Evolutionary conservation across 2,888 invertebrate genomes (phyloP), one percentile per base, ranked within the genome.

Genomic region (Anarsia innoxiella): DNA sequence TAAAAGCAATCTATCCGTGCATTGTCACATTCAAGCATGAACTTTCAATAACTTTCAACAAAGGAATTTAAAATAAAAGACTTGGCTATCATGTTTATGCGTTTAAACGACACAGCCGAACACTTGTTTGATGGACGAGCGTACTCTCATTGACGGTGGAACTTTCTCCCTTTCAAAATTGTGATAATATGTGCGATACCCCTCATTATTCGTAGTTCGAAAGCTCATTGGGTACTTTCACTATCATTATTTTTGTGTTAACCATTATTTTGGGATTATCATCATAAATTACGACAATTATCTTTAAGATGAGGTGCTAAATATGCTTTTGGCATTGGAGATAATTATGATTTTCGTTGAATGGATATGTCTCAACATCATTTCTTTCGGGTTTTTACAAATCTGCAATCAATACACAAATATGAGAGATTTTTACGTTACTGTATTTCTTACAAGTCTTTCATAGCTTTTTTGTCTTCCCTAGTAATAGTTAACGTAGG

Each of bases 141-240:
- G 48, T 49, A 46, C 50, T 51, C 53, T 49, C 48, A 52, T 63
- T 56, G 56, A 55, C 50, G 54, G 56, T 48, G 45, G 49, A 49
- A 68, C 80, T 82, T 80, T 82, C 77, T 56, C 76, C 48, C 66
- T 68, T 63, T 71, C 70, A 67, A 73, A 70, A 59, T 59, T 65
- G 61, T 59, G 76, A 74, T 77, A 74, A 71, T 70, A 63, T 64
- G 72, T 73, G 67, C 65, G 57, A 66, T 78, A 77, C 72, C 66
- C 61, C 62, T 71, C 66, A 77, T 77, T 72, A 73, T 62, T 67
- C 57, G 60, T 49, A 48, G 61, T 73, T 71, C 58, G 60, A 65
- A 67, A 67, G 71, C 66, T 63, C 59, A 60, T 61, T 58, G 58
- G 53, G 37, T 41, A 59, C 80, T 80, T 80, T 80, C 79, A 65